These are phyloP conservation scores for Bubalus kerabau DNA, from an alignment of 2,113 vertebrate species.

Conservation along the genomic window DNA sequence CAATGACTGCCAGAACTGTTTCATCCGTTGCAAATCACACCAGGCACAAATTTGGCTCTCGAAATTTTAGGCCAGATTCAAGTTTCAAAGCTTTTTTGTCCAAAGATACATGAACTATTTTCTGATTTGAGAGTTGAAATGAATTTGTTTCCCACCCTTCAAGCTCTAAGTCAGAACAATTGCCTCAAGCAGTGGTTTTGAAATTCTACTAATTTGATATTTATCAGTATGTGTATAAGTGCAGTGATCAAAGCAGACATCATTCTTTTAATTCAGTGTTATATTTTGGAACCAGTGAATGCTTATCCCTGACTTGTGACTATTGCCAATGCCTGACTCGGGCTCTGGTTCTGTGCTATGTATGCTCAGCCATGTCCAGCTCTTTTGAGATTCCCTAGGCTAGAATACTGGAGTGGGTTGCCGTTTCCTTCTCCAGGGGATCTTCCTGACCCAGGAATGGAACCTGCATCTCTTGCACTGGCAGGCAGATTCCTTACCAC, in stretches of 20 bases:
- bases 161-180: not conserved
- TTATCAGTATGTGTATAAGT: not conserved
- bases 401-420: not conserved
- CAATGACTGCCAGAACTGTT: not conserved
- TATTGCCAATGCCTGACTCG: too few species aligned
- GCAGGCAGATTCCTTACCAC: not conserved
- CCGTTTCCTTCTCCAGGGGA: not conserved
- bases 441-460: not conserved
- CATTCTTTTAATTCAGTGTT: not conserved
- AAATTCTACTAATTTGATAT: not conserved
- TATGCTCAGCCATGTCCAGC: not conserved
- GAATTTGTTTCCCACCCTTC: not conserved
- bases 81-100: not conserved
- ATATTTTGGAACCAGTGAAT: not conserved
- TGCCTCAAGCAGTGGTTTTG: not conserved
- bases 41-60: not conserved
- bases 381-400: not conserved
- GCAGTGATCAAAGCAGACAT: not conserved
- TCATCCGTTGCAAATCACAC: not conserved
- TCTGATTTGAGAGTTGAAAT: not conserved
- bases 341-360: not conserved
- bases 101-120: not conserved
- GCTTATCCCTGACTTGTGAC: not conserved
- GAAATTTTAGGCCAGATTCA: not conserved
- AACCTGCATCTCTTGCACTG: not conserved